Conservation (phyloP, 92 coral and sea anemone genomes). For the Zoanthus sociatus region DNA sequence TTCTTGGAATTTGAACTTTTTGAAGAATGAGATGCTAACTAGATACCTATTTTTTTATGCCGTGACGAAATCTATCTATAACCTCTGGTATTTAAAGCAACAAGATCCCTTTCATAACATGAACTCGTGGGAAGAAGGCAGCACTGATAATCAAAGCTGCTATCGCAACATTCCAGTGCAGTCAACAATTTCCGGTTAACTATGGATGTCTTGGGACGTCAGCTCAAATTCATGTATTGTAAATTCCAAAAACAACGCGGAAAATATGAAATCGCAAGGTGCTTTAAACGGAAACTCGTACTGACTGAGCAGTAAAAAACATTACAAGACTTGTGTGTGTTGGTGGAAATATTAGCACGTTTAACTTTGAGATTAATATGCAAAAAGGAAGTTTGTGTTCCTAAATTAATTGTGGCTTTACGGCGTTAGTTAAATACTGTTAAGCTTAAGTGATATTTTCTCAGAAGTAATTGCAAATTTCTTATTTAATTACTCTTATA, state of each 20-base stretch:
- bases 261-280: background rate
- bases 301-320: background rate
- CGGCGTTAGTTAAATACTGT: too few relatives aligned
- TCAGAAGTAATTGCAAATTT: too few relatives aligned
- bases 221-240: background rate
- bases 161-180: conserved; percentile 42
- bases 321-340: background rate
- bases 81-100: conserved; percentile 9
- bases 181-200: conserved; percentile 31
- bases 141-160: conserved; percentile 25
- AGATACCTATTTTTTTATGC: background rate
- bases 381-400: too few relatives aligned
- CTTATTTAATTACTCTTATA: too few relatives aligned
- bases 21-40: too few relatives aligned
- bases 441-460: too few relatives aligned
- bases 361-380: background rate
- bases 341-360: background rate
- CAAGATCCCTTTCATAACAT: background rate
- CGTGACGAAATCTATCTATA: background rate
- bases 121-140: conserved; percentile 33
- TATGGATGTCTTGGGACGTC: conserved; percentile 24
- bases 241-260: conserved; percentile 34
- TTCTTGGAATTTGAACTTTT: background rate
- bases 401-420: too few relatives aligned
- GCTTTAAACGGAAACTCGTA: background rate